Evolutionary conservation across 2,113 vertebrate species (phyloP), one percentile per base, ranked within the genome.

Genomic region (Solea solea): DNA sequence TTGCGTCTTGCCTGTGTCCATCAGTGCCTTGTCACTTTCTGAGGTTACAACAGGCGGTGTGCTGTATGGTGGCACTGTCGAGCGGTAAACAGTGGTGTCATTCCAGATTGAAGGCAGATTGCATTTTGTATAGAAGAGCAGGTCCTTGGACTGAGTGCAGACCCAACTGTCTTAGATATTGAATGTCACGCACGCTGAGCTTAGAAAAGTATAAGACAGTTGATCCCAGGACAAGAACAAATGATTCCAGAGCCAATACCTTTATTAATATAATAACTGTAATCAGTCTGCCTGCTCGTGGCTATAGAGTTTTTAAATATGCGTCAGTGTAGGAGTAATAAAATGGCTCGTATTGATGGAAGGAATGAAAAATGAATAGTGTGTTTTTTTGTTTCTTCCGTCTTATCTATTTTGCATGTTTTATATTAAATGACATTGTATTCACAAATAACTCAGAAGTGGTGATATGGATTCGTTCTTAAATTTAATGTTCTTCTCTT

Each of bases 231-330:
- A 87, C 68, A 62, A 74, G 69, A 87, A 69, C 74, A 83, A 88
- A 90, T 86, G 83, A 89, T 83, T 91, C 87, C 88, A 54, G 16
- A 72, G 85, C 85, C 82, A 82, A 84, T 78, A 78, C 80, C 82
- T 91, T 90, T 92, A 91, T 92, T 91, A 90, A 90, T 90, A 90
- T 89, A 89, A 93, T 92, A 88, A 88, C 87, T 86, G 73, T 89
- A 92, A 93, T 94, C 92, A 89, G 72, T 74, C 89, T 85, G 80
- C 70, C 79, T 77, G 82, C 72, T 84, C 68, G 40, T 76, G 69
- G 78, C 67, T 75, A 52, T 54, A 57, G 80, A 86, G 78, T 34
- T 34, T 85, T 87, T 86, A 83, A 88, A 87, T 64, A 55, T 67
- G 78, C 70, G 67, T 83, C 69, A 90, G 53, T 89, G 74, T 90